Base-by-base conservation (phyloP, 2,797 vertebrate species). In the Triplophysa bombifrons region DNA sequence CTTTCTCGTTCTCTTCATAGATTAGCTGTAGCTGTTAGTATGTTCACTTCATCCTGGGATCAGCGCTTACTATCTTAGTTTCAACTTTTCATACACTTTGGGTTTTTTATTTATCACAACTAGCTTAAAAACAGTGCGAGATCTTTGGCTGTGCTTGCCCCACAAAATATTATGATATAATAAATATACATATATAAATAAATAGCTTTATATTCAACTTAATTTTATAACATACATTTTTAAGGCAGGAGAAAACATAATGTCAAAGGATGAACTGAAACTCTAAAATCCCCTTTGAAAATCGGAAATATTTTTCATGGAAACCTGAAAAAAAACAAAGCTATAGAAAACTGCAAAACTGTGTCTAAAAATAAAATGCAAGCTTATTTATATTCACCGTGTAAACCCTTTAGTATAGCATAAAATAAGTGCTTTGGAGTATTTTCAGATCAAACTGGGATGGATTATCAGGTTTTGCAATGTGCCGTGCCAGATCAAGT, bases 1-100 rank as follows among this genome's bases (percentile, higher is more conserved):
- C 66, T 77, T 61, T 70, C 75, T 61, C 30, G 44, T 69, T 77
- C 22, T 70, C 75, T 60, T 61, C 75, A 66, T 17, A 50, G 74
- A 77, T 34, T 77, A 65, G 53, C 8, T 69, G 75, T 38, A 60
- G 75, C 66, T 70, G 75, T 22, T 46, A 44, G 51, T 12, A 22
- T 1, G 38, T 58, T 56, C 41, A 27, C 55, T 46, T 77, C 51
- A 77, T 70, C n/a, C 75, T 77, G 58, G 48, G 3, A 69, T 61
- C 69, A 44, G 55, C 7, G 17, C 66, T 77, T 38, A 61, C 53
- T 50, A 51, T 70, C 41, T 61, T 34, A 77, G 25, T 2, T 67
- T n/a, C 41, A 16, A 8, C 50, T 50, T 50, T 64, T 38, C 3
- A 75, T 22, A 41, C n/a, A 53, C 48, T 53, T 56, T 3, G 12